A percentile compares a stretch with the other conserved stretches of the same genome.
Conservation (phyloP, 2,113 vertebrate genomes). For the Podarcis cretensis region DNA sequence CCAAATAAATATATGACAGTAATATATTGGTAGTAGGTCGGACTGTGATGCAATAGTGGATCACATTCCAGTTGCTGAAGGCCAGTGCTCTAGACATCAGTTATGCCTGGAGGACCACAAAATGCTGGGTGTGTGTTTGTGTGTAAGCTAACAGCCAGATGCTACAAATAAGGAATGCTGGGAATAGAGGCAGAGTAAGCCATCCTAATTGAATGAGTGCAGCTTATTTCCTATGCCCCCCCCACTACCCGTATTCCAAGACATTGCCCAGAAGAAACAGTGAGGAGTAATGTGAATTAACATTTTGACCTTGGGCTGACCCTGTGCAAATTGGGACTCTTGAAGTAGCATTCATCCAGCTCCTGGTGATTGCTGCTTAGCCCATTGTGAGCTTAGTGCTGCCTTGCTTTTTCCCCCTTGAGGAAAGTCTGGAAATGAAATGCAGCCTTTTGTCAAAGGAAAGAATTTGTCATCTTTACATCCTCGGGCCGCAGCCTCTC, state of each 20-base stretch:
- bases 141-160: neutral
- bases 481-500: conserved; percentile 58
- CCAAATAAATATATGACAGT: no score
- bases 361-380: conserved; percentile 24
- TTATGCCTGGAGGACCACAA: neutral
- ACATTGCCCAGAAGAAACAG: neutral
- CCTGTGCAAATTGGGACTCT: neutral
- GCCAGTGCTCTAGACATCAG: neutral
- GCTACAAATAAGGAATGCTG: neutral
- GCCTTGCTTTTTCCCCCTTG: conserved; percentile 37
- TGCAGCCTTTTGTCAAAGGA: conserved; percentile 69
- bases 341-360: neutral
- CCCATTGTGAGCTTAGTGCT: conserved; percentile 27
- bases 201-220: no score
- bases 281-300: neutral
- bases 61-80: neutral
- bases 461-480: conserved; percentile 74
- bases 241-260: neutral
- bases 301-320: conserved; percentile 6
- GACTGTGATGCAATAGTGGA: neutral
- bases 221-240: neutral
- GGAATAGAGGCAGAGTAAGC: neutral
- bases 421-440: conserved; percentile 58
- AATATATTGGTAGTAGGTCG: neutral
- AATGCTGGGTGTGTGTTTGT: no score